Conservation (phyloP, 2,888 invertebrate species). For the Apamea sordens region DNA sequence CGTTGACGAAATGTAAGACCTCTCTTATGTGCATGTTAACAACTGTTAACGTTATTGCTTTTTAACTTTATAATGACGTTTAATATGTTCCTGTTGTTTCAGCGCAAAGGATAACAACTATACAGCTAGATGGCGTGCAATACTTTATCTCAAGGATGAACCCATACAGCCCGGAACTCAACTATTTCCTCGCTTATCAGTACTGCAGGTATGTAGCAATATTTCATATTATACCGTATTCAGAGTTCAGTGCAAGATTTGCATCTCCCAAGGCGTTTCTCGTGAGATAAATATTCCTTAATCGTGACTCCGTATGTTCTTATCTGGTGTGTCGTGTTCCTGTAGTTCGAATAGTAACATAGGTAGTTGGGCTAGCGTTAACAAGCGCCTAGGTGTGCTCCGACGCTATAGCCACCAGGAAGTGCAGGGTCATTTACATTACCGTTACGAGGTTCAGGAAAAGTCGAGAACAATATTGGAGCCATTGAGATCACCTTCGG, state of each 20-base stretch:
- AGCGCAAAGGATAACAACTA: conserved; percentile 96
- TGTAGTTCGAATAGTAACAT: conserved; percentile 78
- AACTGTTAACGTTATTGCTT: conserved; percentile 8
- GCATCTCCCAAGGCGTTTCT: conserved; percentile 64
- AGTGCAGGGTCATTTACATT: conserved; percentile 85
- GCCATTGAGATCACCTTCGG: conserved; percentile 75
- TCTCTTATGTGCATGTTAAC: neutral
- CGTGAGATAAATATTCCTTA: conserved; percentile 78
- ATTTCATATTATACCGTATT: conserved; percentile 58
- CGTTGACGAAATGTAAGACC: neutral
- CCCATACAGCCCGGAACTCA: conserved; percentile 95
- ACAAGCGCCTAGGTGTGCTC: conserved; percentile 78
- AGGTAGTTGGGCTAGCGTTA: conserved; percentile 80
- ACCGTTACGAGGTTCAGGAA: conserved; percentile 84
- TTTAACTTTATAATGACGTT: conserved; percentile 29
- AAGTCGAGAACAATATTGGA: conserved; percentile 82
- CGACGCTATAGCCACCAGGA: conserved; percentile 80
- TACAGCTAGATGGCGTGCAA: conserved; percentile 95
- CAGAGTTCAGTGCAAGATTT: conserved; percentile 44
- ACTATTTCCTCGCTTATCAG: conserved; percentile 96
- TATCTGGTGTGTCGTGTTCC: conserved; percentile 84
- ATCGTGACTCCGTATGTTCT: conserved; percentile 85
- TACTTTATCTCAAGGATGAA: conserved; percentile 97
- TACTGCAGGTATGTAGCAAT: conserved; percentile 92
- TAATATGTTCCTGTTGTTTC: conserved; percentile 79